phyloP scores from a whole-genome alignment of 2,888 invertebrate species.

The Allygus modestus region DNA sequence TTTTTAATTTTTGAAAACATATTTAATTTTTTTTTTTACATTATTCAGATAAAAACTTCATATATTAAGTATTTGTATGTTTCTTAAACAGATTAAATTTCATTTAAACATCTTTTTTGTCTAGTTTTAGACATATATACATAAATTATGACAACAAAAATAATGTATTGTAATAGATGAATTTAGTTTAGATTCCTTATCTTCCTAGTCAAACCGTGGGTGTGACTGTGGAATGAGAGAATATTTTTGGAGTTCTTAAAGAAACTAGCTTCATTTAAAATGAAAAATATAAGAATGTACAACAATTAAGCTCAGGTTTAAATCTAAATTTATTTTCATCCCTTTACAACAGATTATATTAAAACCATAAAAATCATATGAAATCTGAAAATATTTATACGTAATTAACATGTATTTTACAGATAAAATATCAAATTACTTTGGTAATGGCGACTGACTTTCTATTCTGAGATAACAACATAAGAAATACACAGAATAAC shows the following conservation, averaged over 20 bases:
- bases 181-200: neutral
- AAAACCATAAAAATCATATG: conserved; percentile 6
- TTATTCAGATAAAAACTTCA: neutral
- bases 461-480: neutral
- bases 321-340: neutral
- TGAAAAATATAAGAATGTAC: neutral
- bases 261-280: neutral
- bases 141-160: too few species aligned
- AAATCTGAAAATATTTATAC: neutral
- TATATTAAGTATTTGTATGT: neutral
- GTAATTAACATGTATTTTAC: conserved; percentile 16
- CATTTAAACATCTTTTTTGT: too few species aligned
- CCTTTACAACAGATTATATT: conserved; percentile 5
- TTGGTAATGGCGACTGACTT: neutral
- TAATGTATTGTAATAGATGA: too few species aligned
- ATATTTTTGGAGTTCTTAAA: neutral
- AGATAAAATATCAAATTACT: conserved; percentile 7
- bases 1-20: too few species aligned
- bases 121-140: too few species aligned
- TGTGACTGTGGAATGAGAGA: neutral
- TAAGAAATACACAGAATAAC: neutral
- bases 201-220: neutral
- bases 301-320: neutral
- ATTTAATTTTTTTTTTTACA: neutral
- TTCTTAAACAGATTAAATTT: neutral